Evolutionary conservation across 2,113 vertebrate genomes (phyloP), one percentile per base, ranked within the genome.

Genomic region (Ameiurus melas): DNA sequence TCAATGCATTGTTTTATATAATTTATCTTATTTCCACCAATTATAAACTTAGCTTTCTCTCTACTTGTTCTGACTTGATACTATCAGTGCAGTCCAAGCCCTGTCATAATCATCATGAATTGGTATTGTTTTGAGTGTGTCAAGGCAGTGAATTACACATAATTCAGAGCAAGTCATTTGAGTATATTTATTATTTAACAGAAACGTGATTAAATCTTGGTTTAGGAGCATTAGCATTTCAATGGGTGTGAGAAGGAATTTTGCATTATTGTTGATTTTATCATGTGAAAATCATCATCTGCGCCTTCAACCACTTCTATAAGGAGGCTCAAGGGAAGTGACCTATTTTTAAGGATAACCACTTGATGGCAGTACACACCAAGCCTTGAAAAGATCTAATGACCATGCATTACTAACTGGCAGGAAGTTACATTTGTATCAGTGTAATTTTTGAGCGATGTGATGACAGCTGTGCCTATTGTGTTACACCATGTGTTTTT

Each of bases 301-400:
- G 79, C 4, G 0, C 55, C 60, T 5, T 5, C 9, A 64, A 55
- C 5, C 62, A 27, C 20, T 68, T 81, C 62, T 36, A 80, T 27
- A 57, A 10, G n/a, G 51, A 39, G 30, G 22, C 55, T 58, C 53
- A 9, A 36, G 60, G 30, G 62, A 58, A 39, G 60, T 88, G 73
- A 85, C 87, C 83, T 79, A 88, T 85, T 85, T 88, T 85, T 70
- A 70, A 79, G 20, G 84, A 79, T 70, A 58, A 68, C 51, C 90
- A 85, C 80, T 83, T 89, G 90, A 91, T 91, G 90, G 90, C 90
- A 87, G 83, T 91, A 83, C 83, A 89, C 71, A 82, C 85, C 60
- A 87, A 91, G 83, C 10, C 51, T 85, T 90, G 36, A 36, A 51
- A 16, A 5, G 2, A 58, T 57, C 53, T 25, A 58, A 87, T 79